These are phyloP conservation scores for Etheostoma cragini DNA, from an alignment of 2,113 vertebrate species.

Conservation along the genomic window DNA sequence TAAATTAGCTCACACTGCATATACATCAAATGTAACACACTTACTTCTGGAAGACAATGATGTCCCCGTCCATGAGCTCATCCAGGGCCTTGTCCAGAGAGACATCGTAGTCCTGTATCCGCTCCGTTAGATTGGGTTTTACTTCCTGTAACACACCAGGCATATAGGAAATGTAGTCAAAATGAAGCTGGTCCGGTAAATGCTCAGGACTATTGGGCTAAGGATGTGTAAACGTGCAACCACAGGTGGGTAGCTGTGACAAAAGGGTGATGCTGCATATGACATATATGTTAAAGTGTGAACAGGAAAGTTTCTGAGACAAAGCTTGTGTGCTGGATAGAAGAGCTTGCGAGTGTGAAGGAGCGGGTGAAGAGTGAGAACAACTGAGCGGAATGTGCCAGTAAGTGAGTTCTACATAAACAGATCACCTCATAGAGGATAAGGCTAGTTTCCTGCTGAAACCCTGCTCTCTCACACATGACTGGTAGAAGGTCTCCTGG, in stretches of 20 bases:
- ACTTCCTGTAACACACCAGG: slow-evolving; percentile 90
- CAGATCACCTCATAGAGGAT: slow-evolving; percentile 98
- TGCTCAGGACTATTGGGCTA: neutral
- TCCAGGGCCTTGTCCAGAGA: slow-evolving; percentile 99
- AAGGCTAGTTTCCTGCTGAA: slow-evolving; percentile 99
- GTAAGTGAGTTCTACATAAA: slow-evolving; percentile 32
- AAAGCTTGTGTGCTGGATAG: slow-evolving; percentile 2
- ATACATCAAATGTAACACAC: slow-evolving; percentile 37
- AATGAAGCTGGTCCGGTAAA: neutral
- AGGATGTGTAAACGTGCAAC: neutral
- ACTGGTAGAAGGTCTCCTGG: slow-evolving; percentile 97
- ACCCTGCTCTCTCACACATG: slow-evolving; percentile 99
- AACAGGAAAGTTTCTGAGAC: neutral
- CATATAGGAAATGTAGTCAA: slow-evolving; percentile 20
- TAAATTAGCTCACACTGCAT: neutral
- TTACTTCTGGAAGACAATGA: slow-evolving; percentile 99
- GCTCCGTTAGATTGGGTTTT: slow-evolving; percentile 99
- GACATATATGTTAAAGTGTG: slow-evolving; percentile 11
- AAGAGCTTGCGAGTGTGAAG: slow-evolving; percentile 2
- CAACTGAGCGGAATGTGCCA: slow-evolving; percentile 25
- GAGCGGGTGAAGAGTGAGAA: neutral
- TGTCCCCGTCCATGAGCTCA: slow-evolving; percentile 99
- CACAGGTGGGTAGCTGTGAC: neutral
- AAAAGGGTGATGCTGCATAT: neutral
- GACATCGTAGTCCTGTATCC: slow-evolving; percentile 99